A percentile compares a stretch with the other conserved stretches of the same genome.
These are phyloP conservation scores for Oryzias dopingdopingensis DNA, from an alignment of 2,797 vertebrate species.

Conservation along the genomic window DNA sequence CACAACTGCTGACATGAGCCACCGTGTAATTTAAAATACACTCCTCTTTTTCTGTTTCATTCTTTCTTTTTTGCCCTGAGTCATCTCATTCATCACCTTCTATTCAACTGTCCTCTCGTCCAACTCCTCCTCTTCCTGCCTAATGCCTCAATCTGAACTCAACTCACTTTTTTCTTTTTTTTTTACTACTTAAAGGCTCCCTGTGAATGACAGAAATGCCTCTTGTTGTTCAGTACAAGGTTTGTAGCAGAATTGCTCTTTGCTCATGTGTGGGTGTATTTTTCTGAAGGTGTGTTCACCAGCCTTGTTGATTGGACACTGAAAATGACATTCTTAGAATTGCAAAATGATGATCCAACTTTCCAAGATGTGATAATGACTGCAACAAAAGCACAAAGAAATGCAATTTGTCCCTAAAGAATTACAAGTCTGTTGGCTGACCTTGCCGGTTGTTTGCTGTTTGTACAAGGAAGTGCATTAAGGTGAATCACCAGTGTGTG, in stretches of 20 bases:
- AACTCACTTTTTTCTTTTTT: slow-evolving; percentile 18
- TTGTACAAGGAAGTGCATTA: not conserved
- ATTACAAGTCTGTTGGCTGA: not conserved
- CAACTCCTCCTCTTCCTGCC: slow-evolving; percentile 44
- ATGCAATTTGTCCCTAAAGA: slow-evolving; percentile 10
- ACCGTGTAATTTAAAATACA: slow-evolving; percentile 72
- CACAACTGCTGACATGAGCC: slow-evolving; percentile 67
- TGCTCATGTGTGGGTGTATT: slow-evolving; percentile 19
- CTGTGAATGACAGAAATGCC: slow-evolving; percentile 39
- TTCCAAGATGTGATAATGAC: not conserved
- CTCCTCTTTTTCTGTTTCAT: slow-evolving; percentile 45
- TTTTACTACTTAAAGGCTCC: slow-evolving; percentile 31
- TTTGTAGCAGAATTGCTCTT: slow-evolving; percentile 4
- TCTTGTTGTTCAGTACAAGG: slow-evolving; percentile 7
- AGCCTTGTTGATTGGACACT: slow-evolving; percentile 1
- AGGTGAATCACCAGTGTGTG: too few relatives aligned
- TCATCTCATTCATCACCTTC: slow-evolving; percentile 72
- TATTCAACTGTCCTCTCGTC: slow-evolving; percentile 47
- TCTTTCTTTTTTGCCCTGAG: slow-evolving; percentile 54
- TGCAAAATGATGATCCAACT: slow-evolving; percentile 9
- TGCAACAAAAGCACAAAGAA: not conserved
- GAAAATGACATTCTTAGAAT: slow-evolving; percentile 35
- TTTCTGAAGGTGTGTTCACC: slow-evolving; percentile 1
- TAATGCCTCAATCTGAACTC: slow-evolving; percentile 34
- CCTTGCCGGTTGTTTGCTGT: slow-evolving; percentile 1